Percentiles rank a stretch among this genome's conserved stretches.
These are phyloP conservation scores for Calephelis virginiensis DNA, from an alignment of 1,140 invertebrate genomes.

Conservation along the genomic window DNA sequence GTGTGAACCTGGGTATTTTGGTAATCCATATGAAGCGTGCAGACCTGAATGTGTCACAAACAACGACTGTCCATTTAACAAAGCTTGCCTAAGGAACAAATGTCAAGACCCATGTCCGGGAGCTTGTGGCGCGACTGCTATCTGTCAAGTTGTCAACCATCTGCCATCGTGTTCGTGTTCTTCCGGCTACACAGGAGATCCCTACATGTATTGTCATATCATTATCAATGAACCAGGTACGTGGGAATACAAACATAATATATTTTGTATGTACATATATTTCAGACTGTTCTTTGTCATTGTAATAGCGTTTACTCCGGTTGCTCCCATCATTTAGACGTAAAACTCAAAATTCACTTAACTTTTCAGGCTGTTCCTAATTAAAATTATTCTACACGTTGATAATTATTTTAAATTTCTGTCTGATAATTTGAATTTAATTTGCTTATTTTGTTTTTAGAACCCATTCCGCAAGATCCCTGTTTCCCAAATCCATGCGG, in stretches of 20 bases:
- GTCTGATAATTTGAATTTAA: constrained; percentile 84
- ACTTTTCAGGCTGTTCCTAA: too few species aligned
- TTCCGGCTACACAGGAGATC: constrained; percentile 85
- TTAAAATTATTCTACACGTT: too few species aligned
- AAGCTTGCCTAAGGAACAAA: constrained; percentile 83
- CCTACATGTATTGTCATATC: constrained; percentile 81
- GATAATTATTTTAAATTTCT: constrained; percentile 83
- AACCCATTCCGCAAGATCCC: constrained; percentile 71
- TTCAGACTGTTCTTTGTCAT: too few species aligned
- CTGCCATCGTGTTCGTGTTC: constrained; percentile 84
- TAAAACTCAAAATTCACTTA: too few species aligned
- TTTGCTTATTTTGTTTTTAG: constrained; percentile 76
- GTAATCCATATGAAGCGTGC: constrained; percentile 79
- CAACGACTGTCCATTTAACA: constrained; percentile 81
- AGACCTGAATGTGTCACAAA: constrained; percentile 85
- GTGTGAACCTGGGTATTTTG: constrained; percentile 85
- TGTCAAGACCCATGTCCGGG: constrained; percentile 85
- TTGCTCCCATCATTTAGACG: too few species aligned
- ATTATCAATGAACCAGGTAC: constrained; percentile 76
- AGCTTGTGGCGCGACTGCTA: constrained; percentile 82
- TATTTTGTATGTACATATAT: neutral
- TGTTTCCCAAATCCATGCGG: constrained; percentile 86
- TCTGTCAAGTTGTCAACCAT: constrained; percentile 85
- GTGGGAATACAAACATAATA: constrained; percentile 14
- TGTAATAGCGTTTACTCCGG: too few species aligned